Conservation (phyloP, 2,113 vertebrate genomes). For the Nyctibius bracteatus region DNA sequence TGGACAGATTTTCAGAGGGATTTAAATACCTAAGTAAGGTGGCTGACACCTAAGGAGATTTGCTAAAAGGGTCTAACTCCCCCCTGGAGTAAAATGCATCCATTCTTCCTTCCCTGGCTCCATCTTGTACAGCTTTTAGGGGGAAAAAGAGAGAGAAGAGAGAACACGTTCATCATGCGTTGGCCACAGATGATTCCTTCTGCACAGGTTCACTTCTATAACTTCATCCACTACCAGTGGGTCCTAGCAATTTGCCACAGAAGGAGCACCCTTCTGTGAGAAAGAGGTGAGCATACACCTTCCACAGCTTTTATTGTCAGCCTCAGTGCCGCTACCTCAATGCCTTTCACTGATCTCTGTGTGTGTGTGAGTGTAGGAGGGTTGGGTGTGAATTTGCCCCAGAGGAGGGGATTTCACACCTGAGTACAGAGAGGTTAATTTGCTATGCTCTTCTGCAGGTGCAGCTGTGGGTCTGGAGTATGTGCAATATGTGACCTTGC, state of each 20-base stretch:
- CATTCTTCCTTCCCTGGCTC: neutral
- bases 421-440: neutral
- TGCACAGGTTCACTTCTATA: neutral
- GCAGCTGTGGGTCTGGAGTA: neutral
- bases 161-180: neutral
- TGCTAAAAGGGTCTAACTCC: neutral
- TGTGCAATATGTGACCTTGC: neutral
- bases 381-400: neutral
- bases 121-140: neutral
- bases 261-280: neutral
- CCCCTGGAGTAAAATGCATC: neutral
- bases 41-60: neutral
- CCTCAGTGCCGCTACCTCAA: fast-evolving
- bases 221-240: fast-evolving
- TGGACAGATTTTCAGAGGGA: neutral
- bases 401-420: neutral
- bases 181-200: neutral
- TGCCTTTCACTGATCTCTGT: neutral
- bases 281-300: neutral
- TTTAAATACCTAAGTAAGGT: neutral
- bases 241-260: neutral
- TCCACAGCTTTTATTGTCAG: neutral
- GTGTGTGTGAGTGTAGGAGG: neutral
- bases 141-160: neutral
- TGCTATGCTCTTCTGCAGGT: neutral